Percentiles rank a stretch among this genome's conserved stretches.
These are phyloP conservation scores for Trichonephila clavipes DNA, from an alignment of 1,140 invertebrate species.

Conservation along the genomic window DNA sequence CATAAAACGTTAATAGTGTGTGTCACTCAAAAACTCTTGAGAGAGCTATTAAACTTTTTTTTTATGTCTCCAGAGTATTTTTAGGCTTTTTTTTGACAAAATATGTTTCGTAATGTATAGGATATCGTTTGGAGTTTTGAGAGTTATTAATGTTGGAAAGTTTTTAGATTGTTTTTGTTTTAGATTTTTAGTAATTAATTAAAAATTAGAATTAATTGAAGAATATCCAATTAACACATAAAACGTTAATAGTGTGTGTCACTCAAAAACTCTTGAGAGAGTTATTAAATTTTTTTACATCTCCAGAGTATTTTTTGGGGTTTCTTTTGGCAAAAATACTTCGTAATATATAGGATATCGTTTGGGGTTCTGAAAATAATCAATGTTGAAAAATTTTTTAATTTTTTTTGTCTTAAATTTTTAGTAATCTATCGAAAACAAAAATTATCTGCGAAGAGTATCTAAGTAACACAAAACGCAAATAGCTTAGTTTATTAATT, in stretches of 20 bases:
- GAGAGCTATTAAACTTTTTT: background rate
- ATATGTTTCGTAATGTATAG: background rate
- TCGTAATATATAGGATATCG: background rate
- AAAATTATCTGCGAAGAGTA: too few species aligned
- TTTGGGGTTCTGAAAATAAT: background rate
- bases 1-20: background rate
- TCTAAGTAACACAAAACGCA: too few species aligned
- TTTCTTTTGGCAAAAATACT: background rate
- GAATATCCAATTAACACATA: too few species aligned
- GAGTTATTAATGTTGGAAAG: background rate
- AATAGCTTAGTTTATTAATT: background rate
- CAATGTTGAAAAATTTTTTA: background rate
- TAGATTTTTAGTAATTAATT: too few species aligned
- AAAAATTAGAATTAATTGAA: too few species aligned
- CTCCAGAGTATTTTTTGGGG: background rate
- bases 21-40: background rate
- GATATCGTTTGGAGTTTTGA: background rate
- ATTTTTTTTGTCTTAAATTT: too few species aligned
- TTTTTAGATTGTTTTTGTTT: too few species aligned
- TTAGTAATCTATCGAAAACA: too few species aligned
- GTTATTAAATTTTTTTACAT: background rate
- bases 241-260: background rate
- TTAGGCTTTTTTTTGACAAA: background rate
- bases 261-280: slow-evolving; percentile 2
- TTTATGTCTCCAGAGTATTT: background rate